Conservation (phyloP, 2,113 vertebrate genomes). For the Scatophagus argus region DNA sequence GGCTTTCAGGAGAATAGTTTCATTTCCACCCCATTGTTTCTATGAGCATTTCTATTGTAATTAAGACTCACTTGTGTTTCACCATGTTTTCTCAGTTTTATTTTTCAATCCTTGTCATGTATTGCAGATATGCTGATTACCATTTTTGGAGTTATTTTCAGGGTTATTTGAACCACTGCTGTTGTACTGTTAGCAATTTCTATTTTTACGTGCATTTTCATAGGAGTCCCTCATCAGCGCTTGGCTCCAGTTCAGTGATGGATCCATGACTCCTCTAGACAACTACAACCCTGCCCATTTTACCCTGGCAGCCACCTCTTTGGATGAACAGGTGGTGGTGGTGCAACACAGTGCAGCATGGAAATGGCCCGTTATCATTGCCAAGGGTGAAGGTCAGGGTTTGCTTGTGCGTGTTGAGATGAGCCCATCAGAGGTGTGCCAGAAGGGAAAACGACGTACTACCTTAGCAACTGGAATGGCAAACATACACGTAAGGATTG, state of each 20-base stretch:
- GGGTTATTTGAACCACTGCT: conserved; percentile 34
- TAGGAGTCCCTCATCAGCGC: conserved; percentile 94
- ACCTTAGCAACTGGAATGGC: conserved; percentile 88
- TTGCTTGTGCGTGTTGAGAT: conserved; percentile 91
- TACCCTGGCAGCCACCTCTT: conserved; percentile 86
- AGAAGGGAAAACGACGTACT: conserved; percentile 89
- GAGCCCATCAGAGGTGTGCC: conserved; percentile 89
- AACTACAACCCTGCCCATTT: conserved; percentile 92
- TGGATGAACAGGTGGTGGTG: conserved; percentile 87
- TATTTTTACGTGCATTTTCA: conserved; percentile 53
- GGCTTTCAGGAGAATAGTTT: conserved; percentile 51
- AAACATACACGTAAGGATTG: conserved; percentile 88
- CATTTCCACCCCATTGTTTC: conserved; percentile 55
- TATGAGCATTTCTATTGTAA: conserved; percentile 56
- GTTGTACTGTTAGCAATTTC: not conserved
- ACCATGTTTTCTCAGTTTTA: conserved; percentile 19
- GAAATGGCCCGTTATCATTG: conserved; percentile 87
- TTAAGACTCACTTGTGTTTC: conserved; percentile 55
- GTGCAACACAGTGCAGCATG: conserved; percentile 74
- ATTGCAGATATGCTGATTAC: conserved; percentile 40
- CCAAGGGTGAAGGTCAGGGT: conserved; percentile 93
- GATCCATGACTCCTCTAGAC: conserved; percentile 91
- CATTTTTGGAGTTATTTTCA: conserved; percentile 34
- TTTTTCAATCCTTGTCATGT: conserved; percentile 25
- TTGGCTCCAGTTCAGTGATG: conserved; percentile 97